These are phyloP conservation scores for Vulpes lagopus DNA, from an alignment of 2,113 vertebrate genomes.

Conservation along the genomic window DNA sequence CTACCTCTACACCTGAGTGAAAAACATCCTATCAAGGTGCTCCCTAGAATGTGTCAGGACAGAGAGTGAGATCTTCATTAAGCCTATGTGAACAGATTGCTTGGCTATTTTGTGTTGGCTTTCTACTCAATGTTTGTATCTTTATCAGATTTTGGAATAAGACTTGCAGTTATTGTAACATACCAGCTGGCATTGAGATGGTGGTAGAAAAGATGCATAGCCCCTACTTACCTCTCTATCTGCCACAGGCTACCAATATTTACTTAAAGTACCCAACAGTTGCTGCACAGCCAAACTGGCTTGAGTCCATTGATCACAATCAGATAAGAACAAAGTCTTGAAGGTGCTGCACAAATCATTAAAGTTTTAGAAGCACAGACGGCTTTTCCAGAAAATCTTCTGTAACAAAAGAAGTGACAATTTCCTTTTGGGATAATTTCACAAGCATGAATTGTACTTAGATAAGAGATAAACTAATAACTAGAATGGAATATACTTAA, in stretches of 20 bases:
- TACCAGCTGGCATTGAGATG: background rate
- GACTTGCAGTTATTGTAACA: constrained; percentile 18
- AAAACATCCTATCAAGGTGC: background rate
- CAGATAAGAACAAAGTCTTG: constrained; percentile 5
- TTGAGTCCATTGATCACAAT: background rate
- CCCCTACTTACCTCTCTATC: background rate
- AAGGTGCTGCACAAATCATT: background rate
- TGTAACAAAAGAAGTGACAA: background rate
- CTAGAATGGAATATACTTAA: background rate
- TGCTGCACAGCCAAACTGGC: background rate
- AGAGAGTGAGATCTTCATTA: background rate
- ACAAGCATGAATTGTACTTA: background rate
- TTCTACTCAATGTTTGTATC: constrained; percentile 51
- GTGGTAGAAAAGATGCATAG: background rate
- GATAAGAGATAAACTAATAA: background rate
- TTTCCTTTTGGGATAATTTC: background rate
- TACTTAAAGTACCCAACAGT: background rate
- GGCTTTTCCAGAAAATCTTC: background rate
- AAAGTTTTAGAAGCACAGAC: background rate
- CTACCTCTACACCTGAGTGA: background rate
- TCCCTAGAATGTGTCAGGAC: background rate
- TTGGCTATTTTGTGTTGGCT: background rate
- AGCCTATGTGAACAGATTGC: background rate
- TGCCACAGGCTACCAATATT: background rate
- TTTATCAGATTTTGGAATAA: constrained; percentile 47